Conservation (phyloP, 2,888 invertebrate species). For the Mesochorus sp. region DNA sequence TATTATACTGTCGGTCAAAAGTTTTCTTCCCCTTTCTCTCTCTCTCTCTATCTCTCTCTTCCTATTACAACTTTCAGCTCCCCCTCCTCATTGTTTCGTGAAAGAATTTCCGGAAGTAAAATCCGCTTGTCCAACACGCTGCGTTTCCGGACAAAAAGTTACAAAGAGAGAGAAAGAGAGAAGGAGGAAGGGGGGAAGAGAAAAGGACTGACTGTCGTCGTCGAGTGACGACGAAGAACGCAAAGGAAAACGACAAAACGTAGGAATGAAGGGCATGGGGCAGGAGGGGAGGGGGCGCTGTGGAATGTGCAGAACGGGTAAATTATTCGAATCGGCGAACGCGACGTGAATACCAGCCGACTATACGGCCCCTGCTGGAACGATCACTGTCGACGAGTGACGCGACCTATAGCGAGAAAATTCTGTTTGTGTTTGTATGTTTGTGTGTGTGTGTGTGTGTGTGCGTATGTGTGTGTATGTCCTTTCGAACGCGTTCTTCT, state of each 20-base stretch:
- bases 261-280: not conserved
- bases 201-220: constrained; percentile 58
- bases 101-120: not conserved
- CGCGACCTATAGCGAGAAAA: too few relatives aligned
- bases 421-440: constrained; percentile 21
- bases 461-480: not conserved
- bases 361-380: constrained; percentile 17
- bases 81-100: too few relatives aligned
- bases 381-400: constrained; percentile 50
- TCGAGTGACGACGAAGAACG: constrained; percentile 56
- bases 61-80: too few relatives aligned
- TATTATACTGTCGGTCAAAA: not conserved
- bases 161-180: constrained; percentile 3
- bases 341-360: constrained; percentile 33
- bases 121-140: constrained; percentile 1
- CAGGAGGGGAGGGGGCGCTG: not conserved
- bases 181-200: constrained; percentile 24
- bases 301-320: constrained; percentile 43
- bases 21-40: constrained; percentile 4
- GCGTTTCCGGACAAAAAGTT: constrained; percentile 26
- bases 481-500: not conserved
- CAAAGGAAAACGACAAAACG: constrained; percentile 29
- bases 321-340: constrained; percentile 54
- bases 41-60: too few relatives aligned
- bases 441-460: constrained; percentile 4